Evolutionary conservation across 2,888 invertebrate species (phyloP).

Genomic region (Himalopsyche tibetana): DNA sequence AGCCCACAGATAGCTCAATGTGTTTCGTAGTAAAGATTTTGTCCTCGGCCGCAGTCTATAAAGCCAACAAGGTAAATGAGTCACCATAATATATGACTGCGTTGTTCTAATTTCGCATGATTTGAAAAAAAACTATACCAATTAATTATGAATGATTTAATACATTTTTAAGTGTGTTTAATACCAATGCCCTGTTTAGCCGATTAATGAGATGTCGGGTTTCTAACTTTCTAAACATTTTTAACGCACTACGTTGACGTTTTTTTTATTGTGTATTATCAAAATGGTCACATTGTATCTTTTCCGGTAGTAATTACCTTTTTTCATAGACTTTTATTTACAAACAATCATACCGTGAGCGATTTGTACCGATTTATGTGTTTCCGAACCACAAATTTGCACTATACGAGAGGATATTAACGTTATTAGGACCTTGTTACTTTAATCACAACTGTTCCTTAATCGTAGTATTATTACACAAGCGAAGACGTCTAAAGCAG

Average conservation of each 20-base stretch:
- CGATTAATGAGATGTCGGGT: not conserved
- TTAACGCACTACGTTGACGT: not conserved
- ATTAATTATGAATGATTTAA: not conserved
- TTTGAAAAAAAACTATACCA: too few relatives aligned
- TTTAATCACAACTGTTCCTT: constrained; percentile 42
- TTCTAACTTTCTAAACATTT: not conserved
- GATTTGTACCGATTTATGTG: constrained; percentile 47
- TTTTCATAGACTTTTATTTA: constrained; percentile 39
- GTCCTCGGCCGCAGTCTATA: too few relatives aligned
- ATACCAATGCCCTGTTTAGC: constrained; percentile 8
- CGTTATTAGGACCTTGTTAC: constrained; percentile 40
- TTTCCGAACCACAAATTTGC: constrained; percentile 52
- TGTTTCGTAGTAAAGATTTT: too few relatives aligned
- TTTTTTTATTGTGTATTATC: constrained; percentile 16
- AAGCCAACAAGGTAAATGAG: too few relatives aligned
- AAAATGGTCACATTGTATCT: constrained; percentile 1
- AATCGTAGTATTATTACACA: not conserved
- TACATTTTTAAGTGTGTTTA: not conserved
- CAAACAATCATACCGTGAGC: constrained; percentile 39
- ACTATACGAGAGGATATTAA: constrained; percentile 45
- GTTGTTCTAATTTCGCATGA: too few relatives aligned
- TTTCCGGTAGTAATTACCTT: constrained; percentile 13
- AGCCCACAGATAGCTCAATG: too few relatives aligned
- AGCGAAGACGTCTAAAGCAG: not conserved
- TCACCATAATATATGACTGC: too few relatives aligned